Evolutionary conservation across 2,888 invertebrate genomes (phyloP), one percentile per base, ranked within the genome.

Genomic region (Strigamia crassipes): DNA sequence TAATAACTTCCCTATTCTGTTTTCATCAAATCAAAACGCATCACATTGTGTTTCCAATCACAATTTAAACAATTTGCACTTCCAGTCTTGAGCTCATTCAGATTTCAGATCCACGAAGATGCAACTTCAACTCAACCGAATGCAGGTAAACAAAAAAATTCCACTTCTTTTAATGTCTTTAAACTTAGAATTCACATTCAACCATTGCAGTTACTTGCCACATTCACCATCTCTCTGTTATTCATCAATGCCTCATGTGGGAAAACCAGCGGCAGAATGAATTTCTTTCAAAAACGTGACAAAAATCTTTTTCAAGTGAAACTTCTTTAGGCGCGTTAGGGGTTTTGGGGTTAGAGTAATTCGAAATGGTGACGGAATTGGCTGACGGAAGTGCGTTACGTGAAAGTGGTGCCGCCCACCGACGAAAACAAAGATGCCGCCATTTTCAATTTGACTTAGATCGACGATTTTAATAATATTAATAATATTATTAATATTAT

Each of bases 1-100:
- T 66, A 66, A 66, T 66, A 18, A 66, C 61, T 66, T 66, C 61
- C 61, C 61, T 66, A 66, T 21, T 66, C 21, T 66, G 18, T 23
- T 66, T 66, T 21, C 61, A 23, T 21, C 61, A 66, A 66, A 66
- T 66, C 23, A 66, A 23, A 66, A 66, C 18, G 21, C 21, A 66
- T 66, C 23, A 8, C 12, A 66, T 66, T 66, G 61, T 66, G n/a
- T 66, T 66, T 23, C 9, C 23, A 66, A 66, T 66, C 61, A 66
- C 61, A 21, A 66, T 21, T 66, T 66, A 66, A 66, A 66, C 21
- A 23, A 66, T 66, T n/a, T 5, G 18, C 8, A 46, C 46, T 46
- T 46, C 46, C 46, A 46, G 46, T 46, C 46, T 46, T 46, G 46
- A 46, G 46, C 46, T 46, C 46, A 46, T 46, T 46, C 46, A 46